These are phyloP conservation scores for Scyliorhinus canicula DNA, from an alignment of 2,797 vertebrate genomes.

Conservation along the genomic window DNA sequence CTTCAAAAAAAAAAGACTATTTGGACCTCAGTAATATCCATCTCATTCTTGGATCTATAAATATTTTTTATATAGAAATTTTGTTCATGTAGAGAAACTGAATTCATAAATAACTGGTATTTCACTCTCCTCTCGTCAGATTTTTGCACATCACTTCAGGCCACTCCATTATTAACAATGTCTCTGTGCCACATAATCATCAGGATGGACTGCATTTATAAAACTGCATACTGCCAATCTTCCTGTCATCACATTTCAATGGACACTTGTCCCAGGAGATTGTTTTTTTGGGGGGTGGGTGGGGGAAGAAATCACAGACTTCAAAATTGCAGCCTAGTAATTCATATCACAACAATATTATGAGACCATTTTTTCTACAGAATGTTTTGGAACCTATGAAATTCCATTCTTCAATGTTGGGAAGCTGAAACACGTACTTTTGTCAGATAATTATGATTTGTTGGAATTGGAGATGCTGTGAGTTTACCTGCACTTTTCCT, in stretches of 20 bases:
- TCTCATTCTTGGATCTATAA: not conserved
- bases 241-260: not conserved
- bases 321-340: not conserved
- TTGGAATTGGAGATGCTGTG: not conserved
- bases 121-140: not conserved
- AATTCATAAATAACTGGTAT: not conserved
- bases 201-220: not conserved
- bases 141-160: conserved; percentile 22
- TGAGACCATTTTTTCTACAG: not conserved
- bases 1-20: not conserved
- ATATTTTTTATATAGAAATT: not conserved
- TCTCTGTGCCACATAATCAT: not conserved
- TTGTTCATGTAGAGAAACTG: not conserved
- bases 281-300: no score
- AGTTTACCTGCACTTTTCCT: not conserved
- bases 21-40: not conserved
- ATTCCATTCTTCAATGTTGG: not conserved
- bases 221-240: not conserved
- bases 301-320: not conserved
- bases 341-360: not conserved
- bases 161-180: conserved; percentile 19
- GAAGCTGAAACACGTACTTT: not conserved
- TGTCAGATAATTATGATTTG: not conserved
- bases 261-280: not conserved
- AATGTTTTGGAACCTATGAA: not conserved